A percentile compares a stretch with the other conserved stretches of the same genome.
Evolutionary conservation across 2,797 vertebrate species (phyloP).

Genomic region (Gouania willdenowi): DNA sequence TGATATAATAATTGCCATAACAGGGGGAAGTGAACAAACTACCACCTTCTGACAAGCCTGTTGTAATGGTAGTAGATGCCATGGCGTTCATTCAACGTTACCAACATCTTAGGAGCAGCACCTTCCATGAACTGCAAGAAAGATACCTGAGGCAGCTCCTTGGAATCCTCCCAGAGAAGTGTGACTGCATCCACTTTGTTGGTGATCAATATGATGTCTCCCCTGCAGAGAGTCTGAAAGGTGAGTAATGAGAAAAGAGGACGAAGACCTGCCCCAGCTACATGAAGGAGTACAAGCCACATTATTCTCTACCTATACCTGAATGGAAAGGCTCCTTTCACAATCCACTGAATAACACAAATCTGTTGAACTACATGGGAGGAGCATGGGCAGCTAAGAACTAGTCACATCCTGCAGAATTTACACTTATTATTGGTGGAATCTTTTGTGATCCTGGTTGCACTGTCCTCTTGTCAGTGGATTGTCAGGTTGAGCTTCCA

Average conservation of each 20-base stretch:
- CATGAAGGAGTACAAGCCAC: conserved; percentile 14
- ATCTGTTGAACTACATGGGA: conserved; percentile 12
- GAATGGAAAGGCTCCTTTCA: conserved; percentile 11
- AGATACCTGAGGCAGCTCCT: background rate
- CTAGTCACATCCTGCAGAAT: too few relatives aligned
- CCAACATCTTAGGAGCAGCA: background rate
- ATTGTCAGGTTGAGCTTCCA: background rate
- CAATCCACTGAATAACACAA: conserved; percentile 14
- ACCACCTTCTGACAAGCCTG: background rate
- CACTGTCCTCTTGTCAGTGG: conserved; percentile 3
- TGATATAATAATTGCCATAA: too few relatives aligned
- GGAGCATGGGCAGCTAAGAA: too few relatives aligned
- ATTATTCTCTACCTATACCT: conserved; percentile 9
- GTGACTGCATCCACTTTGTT: conserved; percentile 21
- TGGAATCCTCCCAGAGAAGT: background rate
- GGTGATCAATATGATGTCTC: conserved; percentile 6
- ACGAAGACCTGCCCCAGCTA: conserved; percentile 3
- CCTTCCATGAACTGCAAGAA: too few relatives aligned
- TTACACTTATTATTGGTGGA: too few relatives aligned
- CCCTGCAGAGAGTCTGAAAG: conserved; percentile 14
- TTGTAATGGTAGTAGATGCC: background rate
- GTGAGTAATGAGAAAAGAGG: conserved; percentile 11
- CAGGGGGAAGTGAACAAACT: background rate
- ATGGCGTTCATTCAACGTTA: background rate
- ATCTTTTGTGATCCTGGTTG: conserved; percentile 4